Evolutionary conservation across 2,797 vertebrate species (phyloP), one percentile per base, ranked within the genome.

Genomic region (Phataginus tricuspis): DNA sequence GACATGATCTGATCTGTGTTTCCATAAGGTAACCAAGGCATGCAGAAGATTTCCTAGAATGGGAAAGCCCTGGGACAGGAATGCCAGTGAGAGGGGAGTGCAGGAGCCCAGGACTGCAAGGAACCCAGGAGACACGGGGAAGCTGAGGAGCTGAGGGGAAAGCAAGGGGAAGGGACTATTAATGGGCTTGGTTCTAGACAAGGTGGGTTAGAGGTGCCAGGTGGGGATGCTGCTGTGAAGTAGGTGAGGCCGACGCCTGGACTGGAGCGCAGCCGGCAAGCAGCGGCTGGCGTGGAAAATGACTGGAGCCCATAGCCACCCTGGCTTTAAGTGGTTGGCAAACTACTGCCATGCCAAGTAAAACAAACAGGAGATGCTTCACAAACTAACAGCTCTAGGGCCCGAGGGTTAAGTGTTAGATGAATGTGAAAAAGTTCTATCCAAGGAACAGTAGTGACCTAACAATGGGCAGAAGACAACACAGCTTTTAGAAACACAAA

Each of bases 371-470:
- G 7, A 49, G 31, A 37, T 37, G 2, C 78, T 84, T 66, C n/a
- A 75, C 63, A 75, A 96, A 71, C 29, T 21, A 68, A 59, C 6
- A 23, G 25, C 23, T 84, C 82, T 55, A 29, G 75, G 39, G 25
- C 13, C 77, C 74, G 49, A 66, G 88, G 21, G 23, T 88, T 69
- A 84, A 57, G 66, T 4, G 42, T 4, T 64, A 82, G 37, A 31
- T 21, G 11, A n/a, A 51, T 53, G 55, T 82, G 31, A 90, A 96
- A 93, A 85, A 3, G 23, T 84, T 31, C 59, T 92, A 59, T 53
- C 45, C 13, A 23, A 82, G 45, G 79, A 89, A 66, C 25, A 80
- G 37, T 29, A 53, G 89, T 68, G 39, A 79, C 27, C 85, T 34
- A 45, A 34, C 9, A 90, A 45, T 11, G 45, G 85, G 64, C 19